Base-by-base conservation (phyloP, 2,888 invertebrate species). In the Drosophila niveifrons region DNA sequence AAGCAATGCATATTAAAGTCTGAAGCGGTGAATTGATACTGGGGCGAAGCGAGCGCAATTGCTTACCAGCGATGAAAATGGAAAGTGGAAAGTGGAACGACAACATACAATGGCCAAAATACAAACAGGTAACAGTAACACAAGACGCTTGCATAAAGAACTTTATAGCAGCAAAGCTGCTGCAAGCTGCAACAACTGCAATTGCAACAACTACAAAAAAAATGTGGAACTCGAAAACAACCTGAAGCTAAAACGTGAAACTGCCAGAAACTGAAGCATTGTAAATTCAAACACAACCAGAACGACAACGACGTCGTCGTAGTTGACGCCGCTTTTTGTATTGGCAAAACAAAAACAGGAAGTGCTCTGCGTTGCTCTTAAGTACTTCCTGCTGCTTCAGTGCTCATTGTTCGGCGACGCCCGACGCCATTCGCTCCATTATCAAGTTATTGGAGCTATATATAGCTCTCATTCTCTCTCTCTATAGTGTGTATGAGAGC, bases 341-440 rank as follows among this genome's bases (percentile, higher is more conserved):
- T 87, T 84, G 84, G 82, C 84, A 90, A 88, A 90, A 90, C 86
- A 90, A 87, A 86, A 91, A 91, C 90, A 87, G 90, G 86, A 91
- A 89, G 89, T 84, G 82, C 82, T 82, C 80, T 80, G 82, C 80
- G 90, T 79, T 89, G 83, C 85, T 80, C 82, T 86, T 88, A 90
- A 90, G 90, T 84, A 90, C 82, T 90, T 90, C 91, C 90, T 77
- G 86, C 80, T 75, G 88, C 71, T 74, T 65, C 59, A 72, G 55
- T 79, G 66, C 62, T 61, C 63, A 71, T 78, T 78, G 81, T 78
- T 72, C 61, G 59, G 50, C 52, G 70, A 62, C 68, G 81, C 69
- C 68, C 52, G 72, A 65, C 68, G 78, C 69, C 68, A 62, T 52
- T 64, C 36, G 66, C 66, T 61, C 66, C 68, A 72, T 66, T 75